These are phyloP conservation scores for Gymnothorax reevesii DNA, from an alignment of 2,797 vertebrate genomes.

Conservation along the genomic window DNA sequence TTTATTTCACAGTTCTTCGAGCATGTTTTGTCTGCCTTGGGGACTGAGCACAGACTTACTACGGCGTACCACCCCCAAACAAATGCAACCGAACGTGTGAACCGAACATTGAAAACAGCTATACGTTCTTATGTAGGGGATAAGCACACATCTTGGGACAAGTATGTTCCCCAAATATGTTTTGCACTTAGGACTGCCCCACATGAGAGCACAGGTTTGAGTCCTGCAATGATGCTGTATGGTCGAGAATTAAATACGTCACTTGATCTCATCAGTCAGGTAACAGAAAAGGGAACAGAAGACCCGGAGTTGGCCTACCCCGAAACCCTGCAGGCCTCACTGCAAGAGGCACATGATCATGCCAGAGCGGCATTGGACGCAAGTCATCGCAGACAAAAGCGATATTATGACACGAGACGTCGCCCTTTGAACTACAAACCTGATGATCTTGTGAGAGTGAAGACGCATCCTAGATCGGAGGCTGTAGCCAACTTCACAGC, in stretches of 20 bases:
- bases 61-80: constrained; percentile 28
- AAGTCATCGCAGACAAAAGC: not conserved
- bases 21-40: not conserved
- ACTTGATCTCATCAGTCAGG: constrained; percentile 26
- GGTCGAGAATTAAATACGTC: constrained; percentile 23
- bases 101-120: constrained; percentile 14
- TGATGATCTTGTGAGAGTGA: not conserved
- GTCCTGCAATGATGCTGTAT: constrained; percentile 21
- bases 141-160: constrained; percentile 28
- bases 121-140: constrained; percentile 25
- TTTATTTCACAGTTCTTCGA: no score
- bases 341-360: constrained; percentile 23
- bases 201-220: constrained; percentile 13
- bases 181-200: constrained; percentile 10
- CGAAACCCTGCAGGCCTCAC: not conserved
- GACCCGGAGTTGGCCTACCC: constrained; percentile 9
- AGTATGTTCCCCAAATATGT: constrained; percentile 6
- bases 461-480: constrained; percentile 5
- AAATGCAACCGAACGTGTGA: constrained; percentile 14
- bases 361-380: not conserved
- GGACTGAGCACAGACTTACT: constrained; percentile 11
- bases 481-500: constrained; percentile 20
- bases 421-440: not conserved
- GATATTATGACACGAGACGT: not conserved
- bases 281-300: not conserved